A percentile compares a stretch with the other conserved stretches of the same genome.
These are phyloP conservation scores for Rhabdornis inornatus DNA, from an alignment of 2,113 vertebrate species.

Conservation along the genomic window DNA sequence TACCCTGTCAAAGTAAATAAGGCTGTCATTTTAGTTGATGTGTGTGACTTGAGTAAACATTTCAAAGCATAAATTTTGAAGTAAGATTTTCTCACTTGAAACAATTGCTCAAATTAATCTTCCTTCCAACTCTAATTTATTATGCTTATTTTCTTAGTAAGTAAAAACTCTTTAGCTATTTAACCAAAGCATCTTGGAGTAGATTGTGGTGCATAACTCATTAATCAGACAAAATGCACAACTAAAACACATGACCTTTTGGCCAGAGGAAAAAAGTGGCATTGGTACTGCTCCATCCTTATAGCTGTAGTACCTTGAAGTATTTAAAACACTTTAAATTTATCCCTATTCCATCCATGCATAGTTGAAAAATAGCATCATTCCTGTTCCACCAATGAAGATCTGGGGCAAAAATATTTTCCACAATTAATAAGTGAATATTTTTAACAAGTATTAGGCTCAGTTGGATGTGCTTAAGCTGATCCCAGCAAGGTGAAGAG, in stretches of 20 bases:
- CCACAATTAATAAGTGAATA: not conserved
- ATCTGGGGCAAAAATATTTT: not conserved
- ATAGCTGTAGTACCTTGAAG: not conserved
- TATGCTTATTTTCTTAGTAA: slow-evolving; percentile 38
- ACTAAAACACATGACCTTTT: not conserved
- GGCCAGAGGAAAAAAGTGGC: not conserved
- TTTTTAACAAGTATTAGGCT: not conserved
- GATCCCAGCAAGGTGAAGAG: not conserved
- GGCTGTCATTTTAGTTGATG: slow-evolving; percentile 39
- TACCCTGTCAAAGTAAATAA: slow-evolving; percentile 55
- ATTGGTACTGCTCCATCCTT: not conserved
- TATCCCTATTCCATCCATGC: not conserved
- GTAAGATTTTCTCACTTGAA: slow-evolving; percentile 42
- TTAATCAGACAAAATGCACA: not conserved
- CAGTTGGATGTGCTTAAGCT: not conserved
- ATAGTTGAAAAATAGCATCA: not conserved
- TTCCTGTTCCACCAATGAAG: not conserved
- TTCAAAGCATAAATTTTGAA: slow-evolving; percentile 58
- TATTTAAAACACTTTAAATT: not conserved
- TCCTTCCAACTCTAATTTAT: slow-evolving; percentile 40
- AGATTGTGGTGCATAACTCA: not conserved
- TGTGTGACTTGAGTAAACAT: slow-evolving; percentile 42
- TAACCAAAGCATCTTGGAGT: not conserved
- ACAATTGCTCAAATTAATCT: slow-evolving; percentile 61
- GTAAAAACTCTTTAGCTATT: not conserved